A percentile compares a stretch with the other conserved stretches of the same genome.
phyloP scores from a whole-genome alignment of 2,797 vertebrate species.

The Dallia pectoralis region DNA sequence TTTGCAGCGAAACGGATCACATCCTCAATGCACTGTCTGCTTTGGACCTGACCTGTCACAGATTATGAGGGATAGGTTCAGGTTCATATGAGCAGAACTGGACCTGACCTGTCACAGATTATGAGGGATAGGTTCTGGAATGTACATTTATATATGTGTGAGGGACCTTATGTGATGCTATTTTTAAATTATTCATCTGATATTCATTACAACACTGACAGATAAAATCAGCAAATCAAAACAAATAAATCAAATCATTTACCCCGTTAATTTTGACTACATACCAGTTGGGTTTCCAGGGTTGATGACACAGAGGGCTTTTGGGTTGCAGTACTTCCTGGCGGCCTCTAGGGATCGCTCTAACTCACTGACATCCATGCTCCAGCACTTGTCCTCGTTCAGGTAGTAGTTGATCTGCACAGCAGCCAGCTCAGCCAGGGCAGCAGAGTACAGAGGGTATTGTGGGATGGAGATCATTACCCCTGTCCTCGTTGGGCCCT shows the following conservation, averaged over 20 bases:
- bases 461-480: slow-evolving; percentile 90
- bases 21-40: slow-evolving; percentile 85
- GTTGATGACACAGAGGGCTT: slow-evolving; percentile 89
- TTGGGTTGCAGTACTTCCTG: slow-evolving; percentile 76
- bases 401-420: slow-evolving; percentile 88
- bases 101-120: slow-evolving; percentile 77
- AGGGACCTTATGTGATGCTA: neutral
- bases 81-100: neutral
- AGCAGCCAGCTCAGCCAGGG: slow-evolving; percentile 77
- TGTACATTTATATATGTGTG: neutral
- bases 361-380: slow-evolving; percentile 80
- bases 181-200: no score
- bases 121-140: neutral
- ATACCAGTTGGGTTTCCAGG: slow-evolving; percentile 91
- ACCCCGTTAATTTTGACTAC: neutral
- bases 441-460: slow-evolving; percentile 88
- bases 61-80: neutral
- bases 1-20: slow-evolving; percentile 88
- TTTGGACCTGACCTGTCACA: slow-evolving; percentile 89
- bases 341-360: slow-evolving; percentile 77
- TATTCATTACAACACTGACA: no score
- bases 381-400: slow-evolving; percentile 85
- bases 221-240: no score
- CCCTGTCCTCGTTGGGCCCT: slow-evolving; percentile 75
- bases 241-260: no score